Conservation (phyloP, 2,113 vertebrate species). For the Parotia lawesii region DNA sequence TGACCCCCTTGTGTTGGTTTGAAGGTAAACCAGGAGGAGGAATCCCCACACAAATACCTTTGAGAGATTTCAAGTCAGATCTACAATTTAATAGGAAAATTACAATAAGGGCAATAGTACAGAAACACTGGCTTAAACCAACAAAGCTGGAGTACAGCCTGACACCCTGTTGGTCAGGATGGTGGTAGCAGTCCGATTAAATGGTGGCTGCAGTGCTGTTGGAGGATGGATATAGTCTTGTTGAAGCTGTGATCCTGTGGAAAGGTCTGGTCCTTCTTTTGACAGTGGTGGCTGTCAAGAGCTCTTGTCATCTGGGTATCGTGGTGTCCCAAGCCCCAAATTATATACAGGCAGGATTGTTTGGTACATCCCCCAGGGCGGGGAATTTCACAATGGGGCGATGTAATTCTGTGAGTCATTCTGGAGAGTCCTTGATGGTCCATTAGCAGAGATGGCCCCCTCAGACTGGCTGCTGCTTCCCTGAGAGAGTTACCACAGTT, state of each 20-base stretch:
- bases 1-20: not conserved
- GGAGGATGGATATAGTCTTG: not conserved
- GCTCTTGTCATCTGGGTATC: not conserved
- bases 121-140: not conserved
- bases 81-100: not conserved
- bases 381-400: not conserved
- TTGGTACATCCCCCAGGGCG: not conserved
- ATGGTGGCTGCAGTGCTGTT: not conserved
- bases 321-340: not conserved
- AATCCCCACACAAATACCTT: not conserved
- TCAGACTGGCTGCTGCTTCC: not conserved
- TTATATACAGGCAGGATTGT: not conserved
- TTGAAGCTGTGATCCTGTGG: not conserved
- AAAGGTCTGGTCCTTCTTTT: not conserved
- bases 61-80: not conserved
- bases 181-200: not conserved
- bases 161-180: not conserved
- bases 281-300: not conserved
- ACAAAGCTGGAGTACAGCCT: not conserved
- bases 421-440: not conserved
- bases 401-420: not conserved
- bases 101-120: not conserved
- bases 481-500: fast-evolving
- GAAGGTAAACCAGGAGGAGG: not conserved
- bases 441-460: not conserved